phyloP scores from a whole-genome alignment of 2,888 invertebrate species.

The Drosophila anomelani region DNA sequence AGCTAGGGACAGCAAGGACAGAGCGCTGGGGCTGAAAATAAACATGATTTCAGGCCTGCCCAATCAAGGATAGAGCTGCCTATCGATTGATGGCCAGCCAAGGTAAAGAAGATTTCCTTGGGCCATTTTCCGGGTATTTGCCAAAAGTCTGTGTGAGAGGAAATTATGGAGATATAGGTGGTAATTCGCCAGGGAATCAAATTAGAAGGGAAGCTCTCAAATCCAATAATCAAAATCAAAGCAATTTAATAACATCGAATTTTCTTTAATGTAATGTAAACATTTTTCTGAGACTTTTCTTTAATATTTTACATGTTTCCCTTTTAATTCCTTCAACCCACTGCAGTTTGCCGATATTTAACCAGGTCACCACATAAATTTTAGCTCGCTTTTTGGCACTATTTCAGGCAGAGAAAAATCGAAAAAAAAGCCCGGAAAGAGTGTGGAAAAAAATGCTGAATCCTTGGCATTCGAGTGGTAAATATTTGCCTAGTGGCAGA shows the following conservation, averaged over 20 bases:
- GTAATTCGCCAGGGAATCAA: not conserved
- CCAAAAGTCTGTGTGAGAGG: not conserved
- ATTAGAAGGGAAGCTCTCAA: not conserved
- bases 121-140: not conserved
- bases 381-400: conserved; percentile 48
- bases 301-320: not conserved
- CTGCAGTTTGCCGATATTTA: conserved; percentile 24
- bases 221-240: not conserved
- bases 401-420: conserved; percentile 9
- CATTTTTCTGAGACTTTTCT: not conserved
- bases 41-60: conserved; percentile 49
- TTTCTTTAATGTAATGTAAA: no score
- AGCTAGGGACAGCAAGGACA: conserved; percentile 27
- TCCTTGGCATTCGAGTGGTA: conserved; percentile 45
- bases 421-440: conserved; percentile 3
- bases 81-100: conserved; percentile 42
- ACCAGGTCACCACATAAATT: conserved; percentile 70
- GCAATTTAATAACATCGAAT: not conserved
- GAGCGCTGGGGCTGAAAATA: conserved; percentile 54
- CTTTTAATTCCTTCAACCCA: not conserved
- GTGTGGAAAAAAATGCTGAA: conserved; percentile 19
- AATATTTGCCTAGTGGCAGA: conserved; percentile 55
- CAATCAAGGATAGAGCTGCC: conserved; percentile 18
- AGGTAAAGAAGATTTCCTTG: conserved; percentile 7
- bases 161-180: conserved; percentile 6